Evolutionary conservation across 2,888 invertebrate genomes (phyloP).

Genomic region (Tigriopus californicus): DNA sequence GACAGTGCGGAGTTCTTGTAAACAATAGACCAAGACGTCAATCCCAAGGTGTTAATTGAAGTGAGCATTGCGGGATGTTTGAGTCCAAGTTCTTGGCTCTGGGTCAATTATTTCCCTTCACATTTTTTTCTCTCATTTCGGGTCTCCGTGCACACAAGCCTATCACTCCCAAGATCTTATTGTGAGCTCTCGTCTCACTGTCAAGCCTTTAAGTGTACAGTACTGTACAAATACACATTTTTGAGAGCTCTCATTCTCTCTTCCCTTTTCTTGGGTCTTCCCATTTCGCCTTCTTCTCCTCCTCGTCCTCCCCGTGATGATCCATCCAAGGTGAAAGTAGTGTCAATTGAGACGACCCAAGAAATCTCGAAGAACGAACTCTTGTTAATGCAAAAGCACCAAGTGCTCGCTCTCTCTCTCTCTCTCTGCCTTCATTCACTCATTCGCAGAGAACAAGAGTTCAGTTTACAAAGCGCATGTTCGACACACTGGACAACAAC

Average conservation of each 20-base stretch:
- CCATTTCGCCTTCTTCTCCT: slow-evolving; percentile 9
- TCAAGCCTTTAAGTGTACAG: neutral
- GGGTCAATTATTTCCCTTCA: too few relatives aligned
- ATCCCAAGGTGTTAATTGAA: too few relatives aligned
- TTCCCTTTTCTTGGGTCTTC: slow-evolving; percentile 3
- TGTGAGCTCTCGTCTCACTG: neutral
- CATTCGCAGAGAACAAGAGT: neutral
- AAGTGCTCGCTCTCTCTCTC: neutral
- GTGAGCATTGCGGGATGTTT: too few relatives aligned
- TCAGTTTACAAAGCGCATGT: too few relatives aligned
- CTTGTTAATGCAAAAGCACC: too few relatives aligned
- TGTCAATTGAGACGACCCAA: neutral
- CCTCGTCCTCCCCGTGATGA: neutral
- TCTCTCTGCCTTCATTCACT: neutral
- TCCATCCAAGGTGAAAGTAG: neutral
- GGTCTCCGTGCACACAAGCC: neutral
- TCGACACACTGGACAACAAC: too few relatives aligned
- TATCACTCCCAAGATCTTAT: neutral
- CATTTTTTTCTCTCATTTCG: too few relatives aligned
- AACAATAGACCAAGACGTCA: too few relatives aligned
- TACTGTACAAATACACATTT: neutral
- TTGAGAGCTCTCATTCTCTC: neutral
- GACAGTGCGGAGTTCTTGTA: too few relatives aligned
- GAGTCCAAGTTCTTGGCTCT: too few relatives aligned
- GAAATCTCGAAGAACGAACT: too few relatives aligned